These are phyloP conservation scores for Heliconius cydno DNA, from an alignment of 2,888 invertebrate species.

Conservation along the genomic window DNA sequence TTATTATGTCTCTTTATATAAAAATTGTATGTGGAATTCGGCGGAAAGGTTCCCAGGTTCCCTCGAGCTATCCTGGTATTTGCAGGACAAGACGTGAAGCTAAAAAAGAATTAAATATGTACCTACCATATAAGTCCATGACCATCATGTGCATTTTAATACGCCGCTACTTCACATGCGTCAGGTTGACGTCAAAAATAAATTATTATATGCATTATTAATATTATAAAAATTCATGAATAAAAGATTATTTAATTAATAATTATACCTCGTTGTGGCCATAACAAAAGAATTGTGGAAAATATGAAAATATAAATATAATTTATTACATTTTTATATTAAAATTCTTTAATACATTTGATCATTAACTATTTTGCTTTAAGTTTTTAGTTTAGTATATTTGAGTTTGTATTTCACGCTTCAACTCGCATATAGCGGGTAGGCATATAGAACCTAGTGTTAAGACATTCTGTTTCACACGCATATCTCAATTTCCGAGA, in stretches of 20 bases:
- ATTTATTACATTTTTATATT: neutral
- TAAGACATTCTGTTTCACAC: too few species aligned
- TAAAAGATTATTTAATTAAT: slow-evolving; percentile 1
- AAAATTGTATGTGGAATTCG: too few species aligned
- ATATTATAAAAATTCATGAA: neutral
- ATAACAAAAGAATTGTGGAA: neutral
- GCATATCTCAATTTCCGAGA: too few species aligned
- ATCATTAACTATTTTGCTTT: neutral
- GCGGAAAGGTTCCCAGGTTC: too few species aligned
- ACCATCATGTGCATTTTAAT: neutral
- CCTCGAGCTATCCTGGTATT: too few species aligned
- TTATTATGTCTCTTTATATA: too few species aligned
- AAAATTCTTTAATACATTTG: neutral
- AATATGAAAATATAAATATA: neutral
- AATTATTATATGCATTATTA: neutral
- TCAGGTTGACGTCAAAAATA: neutral
- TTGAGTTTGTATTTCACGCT: neutral
- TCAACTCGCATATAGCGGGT: neutral
- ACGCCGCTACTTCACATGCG: neutral
- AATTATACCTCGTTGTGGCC: neutral
- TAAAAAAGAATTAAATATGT: neutral
- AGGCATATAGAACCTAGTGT: neutral
- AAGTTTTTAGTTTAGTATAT: too few species aligned
- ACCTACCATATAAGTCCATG: neutral
- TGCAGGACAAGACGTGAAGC: too few species aligned